Evolutionary conservation across 1,140 invertebrate genomes (phyloP), one percentile per base, ranked within the genome.

Genomic region (Orius laevigatus): DNA sequence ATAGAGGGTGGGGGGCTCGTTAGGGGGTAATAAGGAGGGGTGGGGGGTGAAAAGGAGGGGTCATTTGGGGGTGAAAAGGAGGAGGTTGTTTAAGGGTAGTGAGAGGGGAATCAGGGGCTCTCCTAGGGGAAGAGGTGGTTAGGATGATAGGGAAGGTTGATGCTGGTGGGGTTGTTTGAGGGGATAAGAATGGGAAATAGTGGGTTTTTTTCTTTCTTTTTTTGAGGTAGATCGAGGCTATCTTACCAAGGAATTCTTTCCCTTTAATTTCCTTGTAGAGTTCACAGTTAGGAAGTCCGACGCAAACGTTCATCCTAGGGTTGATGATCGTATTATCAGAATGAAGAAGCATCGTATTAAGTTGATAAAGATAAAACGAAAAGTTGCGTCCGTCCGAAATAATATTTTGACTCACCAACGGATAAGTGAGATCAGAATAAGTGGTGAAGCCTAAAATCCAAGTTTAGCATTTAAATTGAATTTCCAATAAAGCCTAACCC

Each of bases 381-480:
- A 83, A 90, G 0, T 71, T 60, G 55, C 81, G 72, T 0, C 89
- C 89, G 70, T 94, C 80, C 2, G 85, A 86, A 19, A 91, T 69
- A 40, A 93, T 64, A 3, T 78, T 80, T 72, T 94, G 90, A 25
- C 79, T 82, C 5, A 78, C 72, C 20, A 94, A 61, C 10, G 91
- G 91, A 63, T 94, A 93, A 0, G 84, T 89, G 5, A 92, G 55
- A 47, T 94, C 88, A 58, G 85, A 78, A 54, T 72, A 85, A 5
- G 81, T 82, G 43, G 81, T 84, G 61, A 96, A 96, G 40, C 91
- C 78, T 80, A 56, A n/a, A 63, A 62, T 59, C 57, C 59, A 55
- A 52, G 48, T 8, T 35, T 36, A 34, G 6, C 5, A 18, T 12
- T 18, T 9, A 1, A 20, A 5, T 18, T 19, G 11, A 9, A 19